Evolutionary conservation across 2,113 vertebrate genomes (phyloP).

Genomic region (Salvelinus alpinus): DNA sequence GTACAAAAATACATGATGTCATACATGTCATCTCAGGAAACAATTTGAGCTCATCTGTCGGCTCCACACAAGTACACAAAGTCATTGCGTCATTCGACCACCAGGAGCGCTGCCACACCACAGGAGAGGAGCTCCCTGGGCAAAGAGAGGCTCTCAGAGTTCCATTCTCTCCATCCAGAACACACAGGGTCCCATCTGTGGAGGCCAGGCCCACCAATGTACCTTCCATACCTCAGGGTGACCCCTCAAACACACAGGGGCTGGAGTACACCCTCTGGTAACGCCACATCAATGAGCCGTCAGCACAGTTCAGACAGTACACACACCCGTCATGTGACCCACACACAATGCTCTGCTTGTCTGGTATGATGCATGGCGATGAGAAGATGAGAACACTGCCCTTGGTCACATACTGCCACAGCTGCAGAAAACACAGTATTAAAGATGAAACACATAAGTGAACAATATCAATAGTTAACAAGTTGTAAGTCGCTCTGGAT

Average conservation of each 20-base stretch:
- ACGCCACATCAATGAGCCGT: constrained; percentile 84
- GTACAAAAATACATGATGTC: background rate
- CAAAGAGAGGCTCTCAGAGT: constrained; percentile 66
- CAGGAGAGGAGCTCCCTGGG: constrained; percentile 89
- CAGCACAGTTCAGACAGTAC: constrained; percentile 78
- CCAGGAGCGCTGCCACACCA: constrained; percentile 77
- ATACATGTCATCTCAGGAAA: background rate
- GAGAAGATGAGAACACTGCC: constrained; percentile 98
- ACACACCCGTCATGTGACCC: constrained; percentile 87
- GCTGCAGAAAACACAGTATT: constrained; percentile 60
- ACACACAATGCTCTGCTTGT: constrained; percentile 79
- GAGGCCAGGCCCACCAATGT: constrained; percentile 80
- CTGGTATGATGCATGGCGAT: constrained; percentile 79
- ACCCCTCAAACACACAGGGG: constrained; percentile 81
- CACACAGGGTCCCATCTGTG: constrained; percentile 89
- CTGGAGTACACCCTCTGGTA: constrained; percentile 86
- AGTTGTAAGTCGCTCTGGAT: too few species aligned
- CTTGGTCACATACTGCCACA: constrained; percentile 82
- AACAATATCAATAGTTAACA: background rate
- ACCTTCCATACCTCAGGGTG: constrained; percentile 43
- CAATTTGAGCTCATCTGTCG: constrained; percentile 34
- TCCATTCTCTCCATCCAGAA: constrained; percentile 82
- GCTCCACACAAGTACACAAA: constrained; percentile 88
- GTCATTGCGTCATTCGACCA: constrained; percentile 93
- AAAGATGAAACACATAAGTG: background rate